Percentiles rank a stretch among this genome's conserved stretches.
Evolutionary conservation across 1,140 invertebrate species (phyloP).

Genomic region (Caerostris darwini): DNA sequence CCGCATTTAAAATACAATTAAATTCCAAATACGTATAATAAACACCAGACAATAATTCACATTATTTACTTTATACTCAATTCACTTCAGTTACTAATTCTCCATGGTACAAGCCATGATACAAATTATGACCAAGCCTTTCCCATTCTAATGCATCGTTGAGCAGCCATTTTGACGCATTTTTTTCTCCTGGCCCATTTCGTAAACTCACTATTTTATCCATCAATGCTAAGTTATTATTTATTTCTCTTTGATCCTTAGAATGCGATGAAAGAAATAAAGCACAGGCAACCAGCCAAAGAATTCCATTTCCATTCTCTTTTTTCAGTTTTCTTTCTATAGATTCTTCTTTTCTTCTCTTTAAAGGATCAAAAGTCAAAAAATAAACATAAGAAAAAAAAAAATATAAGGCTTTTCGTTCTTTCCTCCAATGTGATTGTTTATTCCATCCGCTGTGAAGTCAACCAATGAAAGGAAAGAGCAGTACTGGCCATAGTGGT

Average conservation of each 20-base stretch:
- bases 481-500: not conserved
- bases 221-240: slow-evolving; percentile 64
- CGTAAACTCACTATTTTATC: slow-evolving; percentile 24
- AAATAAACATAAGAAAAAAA: slow-evolving; percentile 35
- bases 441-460: slow-evolving; percentile 48
- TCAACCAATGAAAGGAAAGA: slow-evolving; percentile 46
- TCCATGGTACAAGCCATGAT: no score
- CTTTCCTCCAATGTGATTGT: not conserved
- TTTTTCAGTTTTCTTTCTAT: not conserved
- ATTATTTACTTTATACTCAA: no score
- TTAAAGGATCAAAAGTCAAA: slow-evolving; percentile 54
- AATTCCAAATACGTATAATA: no score
- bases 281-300: slow-evolving; percentile 59
- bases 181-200: not conserved
- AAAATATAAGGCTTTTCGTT: not conserved
- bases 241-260: slow-evolving; percentile 57
- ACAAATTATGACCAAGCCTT: no score
- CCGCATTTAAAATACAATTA: no score
- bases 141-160: not conserved
- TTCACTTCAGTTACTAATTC: no score
- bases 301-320: slow-evolving; percentile 52
- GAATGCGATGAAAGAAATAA: slow-evolving; percentile 44
- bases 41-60: no score
- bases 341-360: slow-evolving; percentile 10
- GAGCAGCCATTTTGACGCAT: not conserved